Evolutionary conservation across 64 coral and sea anemone genomes (phyloP).

Genomic region (Montipora cactus): DNA sequence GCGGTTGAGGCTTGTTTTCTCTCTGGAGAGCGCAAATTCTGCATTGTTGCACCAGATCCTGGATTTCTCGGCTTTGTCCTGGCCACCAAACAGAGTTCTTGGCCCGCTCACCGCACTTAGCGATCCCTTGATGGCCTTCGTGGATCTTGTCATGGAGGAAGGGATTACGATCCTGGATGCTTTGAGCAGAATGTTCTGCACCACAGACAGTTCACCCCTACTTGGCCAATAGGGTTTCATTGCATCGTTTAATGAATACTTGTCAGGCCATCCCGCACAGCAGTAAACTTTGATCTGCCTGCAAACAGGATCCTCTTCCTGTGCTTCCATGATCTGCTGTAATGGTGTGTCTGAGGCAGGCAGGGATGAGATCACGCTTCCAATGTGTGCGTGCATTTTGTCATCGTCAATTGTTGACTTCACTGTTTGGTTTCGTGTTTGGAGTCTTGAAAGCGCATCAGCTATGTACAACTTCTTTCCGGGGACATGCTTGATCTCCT

Average conservation of each 20-base stretch:
- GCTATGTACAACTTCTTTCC: too few species aligned
- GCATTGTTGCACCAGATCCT: constrained; percentile 29
- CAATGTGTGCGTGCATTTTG: constrained; percentile 17
- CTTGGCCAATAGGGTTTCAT: too few species aligned
- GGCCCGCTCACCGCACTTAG: constrained; percentile 1
- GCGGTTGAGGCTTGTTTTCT: too few species aligned
- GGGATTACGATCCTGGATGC: constrained; percentile 20
- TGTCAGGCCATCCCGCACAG: constrained; percentile 56
- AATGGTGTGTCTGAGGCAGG: not conserved
- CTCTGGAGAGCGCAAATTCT: not conserved
- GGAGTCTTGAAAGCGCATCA: not conserved
- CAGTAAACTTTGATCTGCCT: constrained; percentile 23
- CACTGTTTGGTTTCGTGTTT: not conserved
- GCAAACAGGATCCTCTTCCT: constrained; percentile 39
- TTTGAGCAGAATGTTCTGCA: too few species aligned
- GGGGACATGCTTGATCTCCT: not conserved
- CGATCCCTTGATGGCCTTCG: constrained; percentile 51
- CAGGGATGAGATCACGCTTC: constrained; percentile 32
- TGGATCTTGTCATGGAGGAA: constrained; percentile 58
- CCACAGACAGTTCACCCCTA: too few species aligned
- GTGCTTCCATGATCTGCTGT: constrained; percentile 36
- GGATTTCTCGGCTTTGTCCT: constrained; percentile 27
- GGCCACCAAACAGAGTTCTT: constrained; percentile 56
- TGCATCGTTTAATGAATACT: not conserved
- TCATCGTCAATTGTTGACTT: constrained; percentile 29